Evolutionary conservation across 2,888 invertebrate species (phyloP), one percentile per base, ranked within the genome.

Genomic region (Agrilus biguttatus): DNA sequence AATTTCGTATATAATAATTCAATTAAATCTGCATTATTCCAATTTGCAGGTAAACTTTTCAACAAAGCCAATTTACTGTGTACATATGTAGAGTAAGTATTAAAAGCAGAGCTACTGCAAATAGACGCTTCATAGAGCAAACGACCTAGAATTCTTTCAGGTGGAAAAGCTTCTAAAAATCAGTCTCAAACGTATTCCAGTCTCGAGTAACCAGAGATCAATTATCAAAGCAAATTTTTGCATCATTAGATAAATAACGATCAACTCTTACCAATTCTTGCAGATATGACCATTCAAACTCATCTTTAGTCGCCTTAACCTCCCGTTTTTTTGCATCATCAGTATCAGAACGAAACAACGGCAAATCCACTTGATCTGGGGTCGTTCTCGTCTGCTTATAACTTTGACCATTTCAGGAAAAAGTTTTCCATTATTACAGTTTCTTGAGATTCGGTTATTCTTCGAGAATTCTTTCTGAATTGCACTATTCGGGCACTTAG

Each of bases 151-250:
- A 45, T 51, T 33, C 41, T 40, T 33, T 43, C 49, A 1, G 42
- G 48, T 19, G 53, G 53, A 47, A 53, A 54, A 21, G 52, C 51
- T 14, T 51, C 51, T 8, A 42, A 12, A 51, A 52, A 53, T 21
- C 51, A 21, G 48, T 36, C 33, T 48, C 42, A 48, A 52, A 54
- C 21, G 36, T 42, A 13, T 37, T 40, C 49, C 51, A 54, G 40
- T 42, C 41, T 45, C 46, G 45, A 13, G 40, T 40, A 14, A 43
- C 43, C 17, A 51, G 51, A 13, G 37, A 38, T 51, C 52, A 54
- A 13, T 34, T 36, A 10, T 44, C 40, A 21, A 33, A 44, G 41
- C 44, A 44, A 17, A 14, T 6, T 41, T 43, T 44, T 8, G 40
- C 23, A 14, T 37, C 36, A 12, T 36, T 33, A 14, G 14, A 39